A percentile compares a stretch with the other conserved stretches of the same genome.
These are phyloP conservation scores for Euglossa dilemma DNA, from an alignment of 1,140 invertebrate genomes.

Conservation along the genomic window DNA sequence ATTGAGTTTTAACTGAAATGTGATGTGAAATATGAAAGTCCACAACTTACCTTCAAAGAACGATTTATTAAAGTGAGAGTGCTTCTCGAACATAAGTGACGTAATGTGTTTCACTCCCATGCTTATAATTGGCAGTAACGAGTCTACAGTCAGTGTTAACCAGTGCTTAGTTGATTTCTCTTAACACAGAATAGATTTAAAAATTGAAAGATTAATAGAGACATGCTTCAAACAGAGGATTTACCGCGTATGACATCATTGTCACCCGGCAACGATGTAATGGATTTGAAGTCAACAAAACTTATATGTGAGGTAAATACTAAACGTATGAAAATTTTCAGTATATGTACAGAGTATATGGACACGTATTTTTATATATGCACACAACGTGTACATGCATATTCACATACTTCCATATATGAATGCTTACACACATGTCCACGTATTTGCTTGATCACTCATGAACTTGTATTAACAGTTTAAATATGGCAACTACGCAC, in stretches of 20 bases:
- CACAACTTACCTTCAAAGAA: background rate
- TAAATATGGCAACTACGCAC: constrained; percentile 66
- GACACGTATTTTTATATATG: background rate
- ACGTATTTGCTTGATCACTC: constrained; percentile 13
- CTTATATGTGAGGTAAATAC: constrained; percentile 61
- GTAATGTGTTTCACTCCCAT: constrained; percentile 12
- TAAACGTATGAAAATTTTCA: constrained; percentile 7
- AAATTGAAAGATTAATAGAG: background rate
- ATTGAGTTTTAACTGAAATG: background rate
- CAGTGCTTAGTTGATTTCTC: background rate
- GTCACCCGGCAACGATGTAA: constrained; percentile 58
- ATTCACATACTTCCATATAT: background rate
- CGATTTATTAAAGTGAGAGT: constrained; percentile 27
- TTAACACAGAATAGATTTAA: background rate
- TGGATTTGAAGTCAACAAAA: constrained; percentile 53
- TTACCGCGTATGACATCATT: constrained; percentile 57
- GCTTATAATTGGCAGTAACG: constrained; percentile 1
- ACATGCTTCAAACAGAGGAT: constrained; percentile 53
- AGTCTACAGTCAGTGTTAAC: background rate
- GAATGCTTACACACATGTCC: background rate
- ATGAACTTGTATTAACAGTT: background rate
- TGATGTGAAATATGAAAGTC: background rate
- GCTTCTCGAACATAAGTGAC: constrained; percentile 15
- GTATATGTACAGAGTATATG: background rate
- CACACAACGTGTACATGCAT: background rate